Evolutionary conservation across 2,888 invertebrate genomes (phyloP), one percentile per base, ranked within the genome.

Genomic region (Orthosia gothica): DNA sequence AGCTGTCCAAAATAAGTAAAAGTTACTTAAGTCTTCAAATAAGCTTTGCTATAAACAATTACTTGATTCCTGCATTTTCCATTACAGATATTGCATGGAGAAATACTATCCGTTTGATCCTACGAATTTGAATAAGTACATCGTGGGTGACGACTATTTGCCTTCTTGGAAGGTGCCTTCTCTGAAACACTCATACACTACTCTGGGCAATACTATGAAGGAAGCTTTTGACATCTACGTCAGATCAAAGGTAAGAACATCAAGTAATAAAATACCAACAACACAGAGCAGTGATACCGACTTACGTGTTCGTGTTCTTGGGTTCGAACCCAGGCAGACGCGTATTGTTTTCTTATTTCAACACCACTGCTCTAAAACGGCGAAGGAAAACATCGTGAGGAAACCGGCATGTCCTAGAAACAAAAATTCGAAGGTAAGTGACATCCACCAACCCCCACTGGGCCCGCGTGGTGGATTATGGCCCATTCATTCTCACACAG

Each of bases 81-180:
- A 20, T 82, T 76, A 9, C 92, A 98, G 99, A 82, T 99, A 99
- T 94, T 99, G 99, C 89, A 97, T 98, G 0, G 97, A 97, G 3
- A 97, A 98, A 87, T 99, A 99, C 93, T 97, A 99, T 93, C 99
- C 99, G 0, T 99, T 99, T 89, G 98, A 99, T 94, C 95, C 98
- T 0, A 94, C 97, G 4, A 97, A 98, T 88, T 90, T 98, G 49
- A 98, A 99, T 88, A 99, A 99, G 91, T 99, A 99, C 91, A 99
- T 99, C 2, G 98, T 99, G 0, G 98, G 98, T 0, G 99, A 99
- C 92, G 98, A 99, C 91, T 99, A 99, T 92, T 95, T 99, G 58
- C 99, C 99, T 0, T 98, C 98, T 15, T 99, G 99, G 99, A 97
- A 99, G 92, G 98, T 99, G 12, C 98, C 98, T 0, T 98, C 98